Evolutionary conservation across 1,140 invertebrate genomes (phyloP).

Genomic region (Drosophila busckii): DNA sequence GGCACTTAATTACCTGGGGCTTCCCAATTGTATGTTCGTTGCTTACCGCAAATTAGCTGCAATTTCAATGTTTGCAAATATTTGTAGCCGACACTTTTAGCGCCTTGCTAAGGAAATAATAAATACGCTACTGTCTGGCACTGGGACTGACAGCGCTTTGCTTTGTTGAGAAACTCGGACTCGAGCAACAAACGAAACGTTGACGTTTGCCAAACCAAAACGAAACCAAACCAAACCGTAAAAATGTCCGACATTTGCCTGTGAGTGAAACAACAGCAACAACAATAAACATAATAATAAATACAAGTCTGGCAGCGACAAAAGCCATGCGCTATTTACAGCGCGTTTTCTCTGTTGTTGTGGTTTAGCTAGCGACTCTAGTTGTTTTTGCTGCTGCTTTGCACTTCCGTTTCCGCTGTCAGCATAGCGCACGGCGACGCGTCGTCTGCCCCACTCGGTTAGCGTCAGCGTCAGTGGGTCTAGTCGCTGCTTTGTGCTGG

Average conservation of each 20-base stretch:
- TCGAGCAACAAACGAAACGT: conserved; percentile 24
- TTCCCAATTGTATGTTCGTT: conserved; percentile 22
- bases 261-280: conserved; percentile 5
- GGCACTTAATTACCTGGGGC: conserved; percentile 42
- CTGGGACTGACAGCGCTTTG: conserved; percentile 45
- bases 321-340: conserved; percentile 50
- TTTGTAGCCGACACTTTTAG: conserved; percentile 32
- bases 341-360: conserved; percentile 5
- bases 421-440: conserved; percentile 47
- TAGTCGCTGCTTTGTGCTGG: conserved; percentile 29
- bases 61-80: conserved; percentile 4
- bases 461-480: conserved; percentile 48
- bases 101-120: conserved; percentile 47
- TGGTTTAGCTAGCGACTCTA: too few species aligned
- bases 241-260: conserved; percentile 70
- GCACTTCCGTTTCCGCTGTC: conserved; percentile 61
- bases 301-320: conserved; percentile 41
- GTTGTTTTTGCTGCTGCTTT: conserved; percentile 26
- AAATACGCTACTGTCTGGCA: conserved; percentile 63
- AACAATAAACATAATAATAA: conserved; percentile 4
- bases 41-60: conserved; percentile 26
- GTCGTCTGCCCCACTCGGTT: conserved; percentile 40
- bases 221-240: too few species aligned
- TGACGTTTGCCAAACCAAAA: conserved; percentile 64
- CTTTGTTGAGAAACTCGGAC: conserved; percentile 11